Percentiles rank a stretch among this genome's conserved stretches.
Evolutionary conservation across 1,140 invertebrate species (phyloP).

Genomic region (Chelonus insularis): DNA sequence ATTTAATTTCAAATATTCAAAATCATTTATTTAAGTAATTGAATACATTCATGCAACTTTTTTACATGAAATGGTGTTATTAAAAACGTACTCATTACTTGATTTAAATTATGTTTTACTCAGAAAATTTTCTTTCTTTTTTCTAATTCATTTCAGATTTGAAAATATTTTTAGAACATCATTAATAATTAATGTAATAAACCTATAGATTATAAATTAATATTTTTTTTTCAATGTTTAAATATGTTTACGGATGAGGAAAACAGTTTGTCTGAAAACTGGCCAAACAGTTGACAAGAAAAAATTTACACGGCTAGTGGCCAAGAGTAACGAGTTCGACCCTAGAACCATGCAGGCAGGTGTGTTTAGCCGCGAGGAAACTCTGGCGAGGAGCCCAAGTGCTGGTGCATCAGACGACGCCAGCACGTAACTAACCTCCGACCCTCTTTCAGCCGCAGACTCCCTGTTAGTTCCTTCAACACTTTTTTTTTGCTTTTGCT

Average conservation of each 20-base stretch:
- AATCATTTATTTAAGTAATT: too few relatives aligned
- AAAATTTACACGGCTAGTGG: slow-evolving; percentile 32
- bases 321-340: slow-evolving; percentile 44
- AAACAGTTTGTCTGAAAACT: not conserved
- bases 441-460: slow-evolving; percentile 32
- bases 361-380: slow-evolving; percentile 36
- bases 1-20: too few relatives aligned
- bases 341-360: slow-evolving; percentile 36
- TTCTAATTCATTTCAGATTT: too few relatives aligned
- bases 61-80: too few relatives aligned
- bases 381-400: slow-evolving; percentile 17
- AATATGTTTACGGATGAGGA: not conserved
- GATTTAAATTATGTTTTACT: too few relatives aligned
- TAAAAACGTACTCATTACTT: too few relatives aligned
- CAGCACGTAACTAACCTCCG: slow-evolving; percentile 46
- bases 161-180: too few relatives aligned
- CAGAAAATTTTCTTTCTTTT: too few relatives aligned
- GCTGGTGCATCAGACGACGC: slow-evolving; percentile 31
- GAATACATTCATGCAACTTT: too few relatives aligned
- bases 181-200: too few relatives aligned
- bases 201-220: not conserved
- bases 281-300: slow-evolving; percentile 29
- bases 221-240: not conserved
- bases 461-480: slow-evolving; percentile 33
- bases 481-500: slow-evolving; percentile 20